Percentiles rank a stretch among this genome's conserved stretches.
phyloP scores from a whole-genome alignment of 2,888 invertebrate species.

The Argyresthia albistria region DNA sequence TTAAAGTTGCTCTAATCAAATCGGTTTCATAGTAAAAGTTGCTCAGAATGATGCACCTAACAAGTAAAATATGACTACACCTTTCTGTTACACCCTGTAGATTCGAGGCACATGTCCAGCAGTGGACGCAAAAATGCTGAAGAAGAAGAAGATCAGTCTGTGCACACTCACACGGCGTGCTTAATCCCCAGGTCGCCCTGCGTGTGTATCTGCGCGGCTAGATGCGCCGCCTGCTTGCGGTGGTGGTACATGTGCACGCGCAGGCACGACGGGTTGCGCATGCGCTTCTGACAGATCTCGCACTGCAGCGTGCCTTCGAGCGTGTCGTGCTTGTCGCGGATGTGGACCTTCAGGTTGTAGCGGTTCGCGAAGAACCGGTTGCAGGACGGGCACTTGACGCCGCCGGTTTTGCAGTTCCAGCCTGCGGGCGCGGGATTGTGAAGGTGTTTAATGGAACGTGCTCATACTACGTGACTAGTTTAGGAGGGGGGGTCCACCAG shows the following conservation, averaged over 20 bases:
- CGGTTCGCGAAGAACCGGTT: conserved; percentile 77
- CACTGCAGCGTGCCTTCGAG: conserved; percentile 78
- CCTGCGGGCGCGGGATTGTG: no score
- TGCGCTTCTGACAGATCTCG: conserved; percentile 78
- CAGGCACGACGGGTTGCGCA: conserved; percentile 76
- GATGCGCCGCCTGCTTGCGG: conserved; percentile 70
- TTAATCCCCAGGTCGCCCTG: no score
- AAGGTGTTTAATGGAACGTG: no score
- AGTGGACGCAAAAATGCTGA: no score
- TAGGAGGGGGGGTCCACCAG: no score
- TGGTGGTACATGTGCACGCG: conserved; percentile 78
- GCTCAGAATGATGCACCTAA: no score
- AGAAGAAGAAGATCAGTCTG: background rate
- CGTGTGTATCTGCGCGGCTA: conserved; percentile 34
- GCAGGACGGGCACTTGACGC: conserved; percentile 76
- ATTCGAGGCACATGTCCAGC: no score
- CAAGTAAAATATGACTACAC: no score
- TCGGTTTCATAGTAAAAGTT: no score
- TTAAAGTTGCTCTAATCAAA: no score
- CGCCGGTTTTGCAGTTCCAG: conserved; percentile 63
- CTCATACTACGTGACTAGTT: no score
- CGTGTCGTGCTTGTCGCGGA: conserved; percentile 80
- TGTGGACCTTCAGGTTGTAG: conserved; percentile 80
- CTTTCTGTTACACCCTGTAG: no score
- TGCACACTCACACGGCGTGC: conserved; percentile 19